Base-by-base conservation (phyloP, 2,888 invertebrate species). In the Tachina grossa region DNA sequence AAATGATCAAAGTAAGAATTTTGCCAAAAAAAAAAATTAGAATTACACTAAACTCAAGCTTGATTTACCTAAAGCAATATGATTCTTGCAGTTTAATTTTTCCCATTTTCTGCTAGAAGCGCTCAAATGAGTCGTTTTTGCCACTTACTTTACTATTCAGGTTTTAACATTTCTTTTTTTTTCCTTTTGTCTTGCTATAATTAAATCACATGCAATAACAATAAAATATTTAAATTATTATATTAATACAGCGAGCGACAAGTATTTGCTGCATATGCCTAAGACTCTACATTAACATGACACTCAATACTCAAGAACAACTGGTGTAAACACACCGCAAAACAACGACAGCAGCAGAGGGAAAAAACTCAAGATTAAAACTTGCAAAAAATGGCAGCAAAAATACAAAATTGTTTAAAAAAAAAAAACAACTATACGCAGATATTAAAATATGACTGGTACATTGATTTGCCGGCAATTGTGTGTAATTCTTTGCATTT, bases 211-310 rank as follows among this genome's bases (percentile, higher is more conserved):
- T 75, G 81, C 61, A 83, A 87, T 87, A 85, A 87, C 83, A 87
- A 85, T 87, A 87, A 87, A 87, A 78, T 79, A 85, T 80, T 78
- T 78, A 87, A 87, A 85, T 80, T 87, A 87, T 87, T 87, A 78
- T 71, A 83, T 80, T 83, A 85, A 83, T 85, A 71, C 75, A 57
- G 57, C 53, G 0, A 78, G 43, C 61, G 82, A 85, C 82, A 85
- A 79, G 74, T 69, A 85, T 82, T 22, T 75, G 31, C 69, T 63
- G 74, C 57, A 63, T 79, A 71, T 74, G 75, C 47, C 75, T 45
- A 76, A 83, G 83, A 78, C 59, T 65, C 61, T 68, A 76, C 76
- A 85, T 85, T 85, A 83, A 83, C 85, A 79, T 80, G 85, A 83
- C 83, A 85, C 76, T 76, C 85, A 76, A 75, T 78, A 82, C 78